These are phyloP conservation scores for Hylomyscus alleni DNA, from an alignment of 2,797 vertebrate genomes.

Conservation along the genomic window DNA sequence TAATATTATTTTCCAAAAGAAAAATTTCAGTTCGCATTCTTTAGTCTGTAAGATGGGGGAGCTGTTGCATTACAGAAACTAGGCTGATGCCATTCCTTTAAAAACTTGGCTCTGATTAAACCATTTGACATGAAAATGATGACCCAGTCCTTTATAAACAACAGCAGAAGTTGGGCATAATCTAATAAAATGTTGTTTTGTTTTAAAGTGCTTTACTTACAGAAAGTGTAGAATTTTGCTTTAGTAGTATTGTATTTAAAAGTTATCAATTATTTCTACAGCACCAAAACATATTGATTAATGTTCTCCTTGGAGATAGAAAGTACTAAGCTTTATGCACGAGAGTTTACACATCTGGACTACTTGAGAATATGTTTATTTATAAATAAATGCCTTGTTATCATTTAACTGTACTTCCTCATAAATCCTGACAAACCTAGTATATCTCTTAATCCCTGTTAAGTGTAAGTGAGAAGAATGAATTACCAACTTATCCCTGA, in stretches of 20 bases:
- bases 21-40: conserved; percentile 75
- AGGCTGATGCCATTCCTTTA: background rate
- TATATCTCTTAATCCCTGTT: conserved; percentile 49
- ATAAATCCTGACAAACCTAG: background rate
- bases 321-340: background rate
- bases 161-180: background rate
- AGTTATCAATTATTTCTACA: conserved; percentile 9
- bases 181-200: background rate
- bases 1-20: conserved; percentile 59
- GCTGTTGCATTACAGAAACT: conserved; percentile 86
- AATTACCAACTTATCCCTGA: conserved; percentile 44
- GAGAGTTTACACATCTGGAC: background rate
- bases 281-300: conserved; percentile 14
- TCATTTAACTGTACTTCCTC: conserved; percentile 39
- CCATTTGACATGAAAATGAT: conserved; percentile 40
- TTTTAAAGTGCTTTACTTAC: conserved; percentile 51
- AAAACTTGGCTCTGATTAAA: background rate
- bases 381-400: conserved; percentile 41
- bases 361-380: background rate
- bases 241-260: conserved; percentile 53
- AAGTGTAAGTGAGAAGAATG: background rate
- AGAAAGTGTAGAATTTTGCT: conserved; percentile 33
- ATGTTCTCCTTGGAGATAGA: conserved; percentile 52
- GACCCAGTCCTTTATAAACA: background rate
- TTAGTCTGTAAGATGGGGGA: conserved; percentile 86